Evolutionary conservation across 2,888 invertebrate genomes (phyloP), one percentile per base, ranked within the genome.

Genomic region (Ophion ellenae): DNA sequence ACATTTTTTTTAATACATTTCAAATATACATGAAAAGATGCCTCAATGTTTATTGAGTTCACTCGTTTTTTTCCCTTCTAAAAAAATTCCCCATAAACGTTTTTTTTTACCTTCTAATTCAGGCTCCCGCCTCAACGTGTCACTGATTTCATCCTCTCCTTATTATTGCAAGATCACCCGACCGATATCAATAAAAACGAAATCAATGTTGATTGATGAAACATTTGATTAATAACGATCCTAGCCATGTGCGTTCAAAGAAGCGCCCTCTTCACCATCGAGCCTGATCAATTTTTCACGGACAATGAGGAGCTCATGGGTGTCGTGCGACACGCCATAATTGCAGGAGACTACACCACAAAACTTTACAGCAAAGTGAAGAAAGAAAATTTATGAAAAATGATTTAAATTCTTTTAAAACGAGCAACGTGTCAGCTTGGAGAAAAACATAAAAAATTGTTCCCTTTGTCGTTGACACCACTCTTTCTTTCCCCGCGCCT

Each of bases 371-470:
- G 66, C 66, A 53, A n/a, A 28, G 61, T 36, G 24, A 63, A 28
- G 45, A 71, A 70, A 32, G 28, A 40, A 67, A 61, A 36, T n/a
- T 63, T 6, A 6, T 81, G 73, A 77, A 77, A 84, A 84, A 81
- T 84, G 66, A 73, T 71, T 73, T 61, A 81, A 81, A 81, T 74
- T 76, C 61, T 73, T 36, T 61, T 36, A 24, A 80, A 66, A 59
- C 64, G 64, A 28, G 73, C 36, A 45, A 36, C 64, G 53, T 69
- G 78, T 78, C 36, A 24, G 79, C 79, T 63, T 17, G 53, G 10
- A 77, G n/a, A 59, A 20, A 53, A 70, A 70, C 53, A 53, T 45
- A 20, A 69, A 45, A 69, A 69, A 69, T 11, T 17, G 40, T 40
- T 63, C 40, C 20, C 63, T 17, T n/a, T 36, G 3, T 69, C 67